phyloP scores from a whole-genome alignment of 2,888 invertebrate species.

The Molorchus minor region DNA sequence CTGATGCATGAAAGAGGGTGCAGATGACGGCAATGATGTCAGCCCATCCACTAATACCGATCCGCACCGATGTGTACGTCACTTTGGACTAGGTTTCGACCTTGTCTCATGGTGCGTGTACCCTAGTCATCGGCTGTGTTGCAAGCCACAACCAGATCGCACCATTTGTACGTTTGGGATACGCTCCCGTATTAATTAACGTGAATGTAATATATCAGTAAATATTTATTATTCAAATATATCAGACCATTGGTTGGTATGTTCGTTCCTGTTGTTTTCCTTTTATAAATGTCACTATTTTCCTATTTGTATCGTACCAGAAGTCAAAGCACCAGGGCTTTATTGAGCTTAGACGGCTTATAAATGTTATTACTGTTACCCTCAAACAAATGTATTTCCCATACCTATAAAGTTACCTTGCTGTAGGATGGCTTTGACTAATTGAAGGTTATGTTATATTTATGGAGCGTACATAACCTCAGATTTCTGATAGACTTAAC shows the following conservation, averaged over 20 bases:
- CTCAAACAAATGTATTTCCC: neutral
- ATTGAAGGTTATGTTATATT: too few species aligned
- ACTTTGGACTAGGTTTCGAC: conserved; percentile 51
- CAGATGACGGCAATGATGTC: conserved; percentile 42
- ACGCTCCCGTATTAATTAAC: conserved; percentile 16
- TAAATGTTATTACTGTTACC: neutral
- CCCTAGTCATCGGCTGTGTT: conserved; percentile 57
- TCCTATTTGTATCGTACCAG: conserved; percentile 12
- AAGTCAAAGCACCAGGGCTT: conserved; percentile 28
- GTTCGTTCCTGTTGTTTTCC: conserved; percentile 18
- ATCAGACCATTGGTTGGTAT: conserved; percentile 15
- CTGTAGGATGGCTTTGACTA: neutral
- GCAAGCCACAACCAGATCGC: conserved; percentile 52
- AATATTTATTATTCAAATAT: conserved; percentile 26
- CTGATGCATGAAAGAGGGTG: conserved; percentile 71
- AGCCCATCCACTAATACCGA: conserved; percentile 52
- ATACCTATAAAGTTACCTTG: neutral
- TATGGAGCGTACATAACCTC: too few species aligned
- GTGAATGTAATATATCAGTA: conserved; percentile 13
- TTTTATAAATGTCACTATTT: conserved; percentile 28
- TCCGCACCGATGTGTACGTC: conserved; percentile 55
- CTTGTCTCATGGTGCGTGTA: conserved; percentile 52
- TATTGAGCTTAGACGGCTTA: neutral
- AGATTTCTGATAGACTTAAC: neutral
- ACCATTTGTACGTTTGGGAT: conserved; percentile 41